These are phyloP conservation scores for Characodon lateralis DNA, from an alignment of 2,797 vertebrate genomes.

Conservation along the genomic window DNA sequence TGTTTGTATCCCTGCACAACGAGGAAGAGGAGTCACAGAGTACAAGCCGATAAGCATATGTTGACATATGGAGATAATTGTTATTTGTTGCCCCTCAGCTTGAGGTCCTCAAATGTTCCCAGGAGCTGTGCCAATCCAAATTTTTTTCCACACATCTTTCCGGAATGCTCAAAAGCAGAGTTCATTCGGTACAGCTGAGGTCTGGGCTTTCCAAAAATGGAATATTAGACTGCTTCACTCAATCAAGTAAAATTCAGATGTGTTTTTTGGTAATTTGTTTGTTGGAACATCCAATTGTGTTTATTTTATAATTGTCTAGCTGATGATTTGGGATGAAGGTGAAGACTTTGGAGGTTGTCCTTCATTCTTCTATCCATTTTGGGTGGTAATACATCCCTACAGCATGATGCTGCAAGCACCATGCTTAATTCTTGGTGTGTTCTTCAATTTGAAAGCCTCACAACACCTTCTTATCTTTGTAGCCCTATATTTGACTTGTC, in stretches of 20 bases:
- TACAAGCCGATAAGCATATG: slow-evolving; percentile 43
- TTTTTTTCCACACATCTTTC: background rate
- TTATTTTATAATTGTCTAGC: background rate
- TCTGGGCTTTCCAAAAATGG: background rate
- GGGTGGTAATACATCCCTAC: too few species aligned
- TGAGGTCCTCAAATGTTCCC: slow-evolving; percentile 30
- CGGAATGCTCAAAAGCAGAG: too few species aligned
- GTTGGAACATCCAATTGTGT: background rate
- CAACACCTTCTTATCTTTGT: background rate
- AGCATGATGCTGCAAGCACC: too few species aligned
- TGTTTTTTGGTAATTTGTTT: background rate
- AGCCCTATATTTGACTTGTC: too few species aligned
- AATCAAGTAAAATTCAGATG: background rate
- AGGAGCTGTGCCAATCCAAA: background rate
- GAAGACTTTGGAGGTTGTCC: background rate
- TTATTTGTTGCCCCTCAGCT: slow-evolving; percentile 33
- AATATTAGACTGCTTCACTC: background rate
- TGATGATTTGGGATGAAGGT: background rate
- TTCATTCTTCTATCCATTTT: too few species aligned
- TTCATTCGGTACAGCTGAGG: too few species aligned
- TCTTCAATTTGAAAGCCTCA: background rate
- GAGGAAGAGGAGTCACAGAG: slow-evolving; percentile 15
- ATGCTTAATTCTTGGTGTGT: background rate
- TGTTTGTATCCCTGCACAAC: slow-evolving; percentile 49
- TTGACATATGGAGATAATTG: slow-evolving; percentile 52